Evolutionary conservation across 2,113 vertebrate species (phyloP), one percentile per base, ranked within the genome.

Genomic region (Lepisosteus oculatus): DNA sequence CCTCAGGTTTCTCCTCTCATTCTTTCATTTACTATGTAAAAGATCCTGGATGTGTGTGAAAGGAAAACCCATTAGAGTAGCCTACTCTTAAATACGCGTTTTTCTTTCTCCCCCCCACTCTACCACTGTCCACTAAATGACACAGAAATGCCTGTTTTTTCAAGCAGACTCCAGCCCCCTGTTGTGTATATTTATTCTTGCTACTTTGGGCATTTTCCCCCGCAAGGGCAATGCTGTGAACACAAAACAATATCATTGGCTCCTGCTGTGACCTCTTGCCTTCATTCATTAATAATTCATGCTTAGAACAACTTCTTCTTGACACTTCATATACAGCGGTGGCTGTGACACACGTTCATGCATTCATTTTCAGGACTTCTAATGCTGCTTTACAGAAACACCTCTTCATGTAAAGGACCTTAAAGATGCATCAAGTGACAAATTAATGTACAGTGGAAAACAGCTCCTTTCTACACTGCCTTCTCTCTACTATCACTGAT

Each of bases 181-280:
- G 29, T 65, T 4, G 9, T 29, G 3, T 65, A 12, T 65, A 65
- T 65, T 42, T 11, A 29, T 42, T 42, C 42, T 65, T 7, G 62
- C 42, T 29, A 42, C 42, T 43, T 64, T 9, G 62, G 62, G 17
- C 62, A 65, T 8, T 65, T 65, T 65, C 29, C 62, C 62, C 62
- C 42, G 62, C 42, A 65, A 6, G 62, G 62, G 29, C 62, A 65
- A 7, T 9, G 29, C 62, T 41, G 29, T 65, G 62, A 42, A 12
- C 42, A 65, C 5, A 41, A 65, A 29, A 42, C 62, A 65, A 11
- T 65, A 65, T 65, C 62, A 65, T 43, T 65, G 62, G 17, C 42
- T 43, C 62, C 62, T 65, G 62, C 62, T 65, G 62, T 17, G 11
- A 42, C 62, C 17, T 29, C 17, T 65, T 29, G 29, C 62, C 42